phyloP scores from a whole-genome alignment of 2,797 vertebrate species.

The Tiaroga cobitis region DNA sequence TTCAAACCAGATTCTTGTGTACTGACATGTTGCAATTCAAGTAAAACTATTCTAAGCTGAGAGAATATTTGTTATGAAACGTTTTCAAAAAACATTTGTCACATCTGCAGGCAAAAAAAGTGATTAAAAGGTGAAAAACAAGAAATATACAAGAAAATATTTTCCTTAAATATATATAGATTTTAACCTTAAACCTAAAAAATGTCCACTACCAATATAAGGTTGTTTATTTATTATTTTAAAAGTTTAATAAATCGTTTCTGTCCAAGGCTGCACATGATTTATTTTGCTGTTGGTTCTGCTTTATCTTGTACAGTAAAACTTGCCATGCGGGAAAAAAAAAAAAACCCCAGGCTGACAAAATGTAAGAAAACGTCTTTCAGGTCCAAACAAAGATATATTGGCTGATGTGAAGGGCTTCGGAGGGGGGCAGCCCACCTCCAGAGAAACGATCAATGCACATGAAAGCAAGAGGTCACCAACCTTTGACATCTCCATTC shows the following conservation, averaged over 20 bases:
- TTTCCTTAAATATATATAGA: neutral
- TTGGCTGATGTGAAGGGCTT: conserved; percentile 72
- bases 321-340: neutral
- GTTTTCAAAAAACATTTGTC: neutral
- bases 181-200: neutral
- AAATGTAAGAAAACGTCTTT: conserved; percentile 32
- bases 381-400: conserved; percentile 74
- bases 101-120: neutral
- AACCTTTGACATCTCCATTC: conserved; percentile 82
- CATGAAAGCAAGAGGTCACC: conserved; percentile 81
- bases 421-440: conserved; percentile 68
- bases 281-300: neutral
- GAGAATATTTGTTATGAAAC: neutral
- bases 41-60: neutral
- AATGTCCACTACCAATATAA: too few relatives aligned
- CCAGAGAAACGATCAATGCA: conserved; percentile 77
- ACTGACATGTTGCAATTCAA: neutral
- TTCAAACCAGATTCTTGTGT: neutral
- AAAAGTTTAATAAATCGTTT: neutral
- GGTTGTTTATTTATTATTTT: neutral
- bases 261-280: neutral
- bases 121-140: neutral
- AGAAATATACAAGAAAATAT: neutral
- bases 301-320: conserved; percentile 12
- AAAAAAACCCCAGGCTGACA: neutral